Conservation (phyloP, 64 coral and sea anemone genomes). For the Stichodactyla mertensii region DNA sequence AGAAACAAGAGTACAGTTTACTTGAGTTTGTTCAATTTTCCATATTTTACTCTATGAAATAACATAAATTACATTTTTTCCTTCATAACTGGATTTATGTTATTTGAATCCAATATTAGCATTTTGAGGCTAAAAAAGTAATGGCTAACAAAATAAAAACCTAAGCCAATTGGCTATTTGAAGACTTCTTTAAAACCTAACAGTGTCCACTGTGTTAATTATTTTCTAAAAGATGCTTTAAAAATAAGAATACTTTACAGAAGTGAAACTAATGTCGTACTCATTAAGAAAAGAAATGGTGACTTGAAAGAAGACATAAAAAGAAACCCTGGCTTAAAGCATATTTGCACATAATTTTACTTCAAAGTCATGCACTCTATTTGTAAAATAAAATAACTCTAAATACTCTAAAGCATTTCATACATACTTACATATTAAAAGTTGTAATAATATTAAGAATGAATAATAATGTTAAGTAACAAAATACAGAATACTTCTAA, state of each 20-base stretch:
- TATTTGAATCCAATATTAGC: not conserved
- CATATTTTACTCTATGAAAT: not conserved
- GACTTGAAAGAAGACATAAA: no score
- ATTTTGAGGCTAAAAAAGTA: not conserved
- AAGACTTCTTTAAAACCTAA: not conserved
- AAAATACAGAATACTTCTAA: not conserved
- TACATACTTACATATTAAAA: not conserved
- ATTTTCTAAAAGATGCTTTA: not conserved
- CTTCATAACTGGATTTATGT: not conserved
- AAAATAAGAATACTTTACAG: not conserved
- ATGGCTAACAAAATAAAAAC: not conserved
- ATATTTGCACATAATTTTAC: not conserved
- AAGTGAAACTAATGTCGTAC: not conserved
- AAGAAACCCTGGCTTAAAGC: no score
- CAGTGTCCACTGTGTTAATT: not conserved
- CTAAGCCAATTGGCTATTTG: not conserved
- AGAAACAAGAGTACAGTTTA: slow-evolving; percentile 1
- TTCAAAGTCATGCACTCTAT: slow-evolving; percentile 5
- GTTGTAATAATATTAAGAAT: not conserved
- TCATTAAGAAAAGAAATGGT: no score
- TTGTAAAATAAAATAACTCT: not conserved
- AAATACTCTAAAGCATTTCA: not conserved
- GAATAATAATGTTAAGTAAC: not conserved
- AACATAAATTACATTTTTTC: not conserved
- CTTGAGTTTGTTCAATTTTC: not conserved